Evolutionary conservation across 2,888 invertebrate genomes (phyloP).

Genomic region (Mechanitis mazaeus): DNA sequence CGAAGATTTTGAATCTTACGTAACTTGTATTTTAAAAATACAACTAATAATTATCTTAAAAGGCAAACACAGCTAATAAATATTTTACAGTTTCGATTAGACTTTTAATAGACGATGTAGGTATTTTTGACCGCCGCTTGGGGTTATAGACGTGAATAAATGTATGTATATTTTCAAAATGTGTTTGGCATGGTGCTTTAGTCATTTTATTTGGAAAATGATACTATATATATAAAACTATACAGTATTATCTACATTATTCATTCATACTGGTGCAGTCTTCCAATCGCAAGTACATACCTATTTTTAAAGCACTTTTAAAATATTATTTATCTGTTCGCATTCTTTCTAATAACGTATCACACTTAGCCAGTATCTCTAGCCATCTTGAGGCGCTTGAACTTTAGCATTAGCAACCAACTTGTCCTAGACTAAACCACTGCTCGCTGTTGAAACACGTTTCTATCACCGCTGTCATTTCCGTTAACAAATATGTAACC

Average conservation of each 20-base stretch:
- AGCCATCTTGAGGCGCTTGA: constrained; percentile 16
- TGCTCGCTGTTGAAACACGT: constrained; percentile 27
- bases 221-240: constrained; percentile 47
- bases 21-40: constrained; percentile 71
- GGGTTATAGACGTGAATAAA: constrained; percentile 34
- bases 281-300: constrained; percentile 54
- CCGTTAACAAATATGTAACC: constrained; percentile 19
- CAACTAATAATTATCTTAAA: constrained; percentile 35
- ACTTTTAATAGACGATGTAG: constrained; percentile 32
- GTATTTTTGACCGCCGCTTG: constrained; percentile 34
- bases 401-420: constrained; percentile 16
- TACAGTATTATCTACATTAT: constrained; percentile 65
- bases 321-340: constrained; percentile 24
- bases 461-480: constrained; percentile 24
- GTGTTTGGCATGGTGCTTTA: constrained; percentile 69
- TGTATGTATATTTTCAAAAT: constrained; percentile 51
- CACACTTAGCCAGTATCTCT: constrained; percentile 18
- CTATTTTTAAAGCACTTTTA: constrained; percentile 38
- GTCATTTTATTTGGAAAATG: constrained; percentile 59
- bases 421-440: constrained; percentile 17
- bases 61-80: constrained; percentile 25
- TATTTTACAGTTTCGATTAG: constrained; percentile 28
- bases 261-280: constrained; percentile 62
- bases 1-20: constrained; percentile 72
- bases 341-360: constrained; percentile 21